Evolutionary conservation across 2,888 invertebrate species (phyloP).

Genomic region (Onthophagus sagittarius): DNA sequence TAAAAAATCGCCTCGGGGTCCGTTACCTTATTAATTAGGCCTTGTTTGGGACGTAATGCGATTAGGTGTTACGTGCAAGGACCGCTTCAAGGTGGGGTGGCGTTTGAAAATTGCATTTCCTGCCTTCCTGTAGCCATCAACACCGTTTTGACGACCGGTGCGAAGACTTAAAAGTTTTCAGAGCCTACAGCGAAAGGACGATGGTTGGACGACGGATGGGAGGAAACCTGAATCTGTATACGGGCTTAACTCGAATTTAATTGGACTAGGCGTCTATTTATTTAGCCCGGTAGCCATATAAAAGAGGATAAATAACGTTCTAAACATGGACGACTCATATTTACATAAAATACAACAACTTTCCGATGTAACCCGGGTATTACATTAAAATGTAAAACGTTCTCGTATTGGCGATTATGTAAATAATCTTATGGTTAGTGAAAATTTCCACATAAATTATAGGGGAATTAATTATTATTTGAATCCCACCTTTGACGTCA

Average conservation of each 20-base stretch:
- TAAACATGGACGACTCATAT: background rate
- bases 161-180: background rate
- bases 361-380: background rate
- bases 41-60: conserved; percentile 9
- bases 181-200: background rate
- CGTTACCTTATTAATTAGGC: conserved; percentile 10
- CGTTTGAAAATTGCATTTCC: background rate
- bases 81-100: background rate
- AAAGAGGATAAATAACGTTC: background rate
- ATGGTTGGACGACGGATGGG: background rate
- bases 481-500: background rate
- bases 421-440: background rate
- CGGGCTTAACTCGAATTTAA: background rate
- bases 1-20: background rate
- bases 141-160: background rate
- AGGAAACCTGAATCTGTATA: background rate
- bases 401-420: background rate
- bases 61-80: conserved; percentile 7
- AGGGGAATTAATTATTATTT: background rate
- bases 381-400: background rate
- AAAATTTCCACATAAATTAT: background rate
- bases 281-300: background rate
- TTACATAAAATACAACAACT: background rate
- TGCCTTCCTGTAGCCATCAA: background rate
- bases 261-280: background rate